Conservation (phyloP, 2,113 vertebrate genomes). For the Gymnocephalus cernua region DNA sequence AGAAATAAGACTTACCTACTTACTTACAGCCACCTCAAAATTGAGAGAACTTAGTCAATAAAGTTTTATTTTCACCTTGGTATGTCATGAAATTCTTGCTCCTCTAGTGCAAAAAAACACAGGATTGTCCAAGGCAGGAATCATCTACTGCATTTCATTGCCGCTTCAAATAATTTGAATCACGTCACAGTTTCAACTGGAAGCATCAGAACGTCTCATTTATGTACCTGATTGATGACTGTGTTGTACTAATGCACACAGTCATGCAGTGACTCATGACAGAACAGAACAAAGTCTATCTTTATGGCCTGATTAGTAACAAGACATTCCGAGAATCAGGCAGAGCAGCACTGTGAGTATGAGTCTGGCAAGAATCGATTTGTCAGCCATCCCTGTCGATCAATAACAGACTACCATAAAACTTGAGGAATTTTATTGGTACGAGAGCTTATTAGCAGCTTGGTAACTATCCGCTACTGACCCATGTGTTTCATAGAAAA, state of each 20-base stretch:
- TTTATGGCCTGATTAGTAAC: constrained; percentile 36
- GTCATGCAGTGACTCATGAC: constrained; percentile 54
- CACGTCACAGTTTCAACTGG: neutral
- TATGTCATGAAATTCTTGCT: too few relatives aligned
- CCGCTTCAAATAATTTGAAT: neutral
- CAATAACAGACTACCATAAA: neutral
- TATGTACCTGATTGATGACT: constrained; percentile 1
- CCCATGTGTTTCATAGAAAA: neutral
- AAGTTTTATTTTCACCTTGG: too few relatives aligned
- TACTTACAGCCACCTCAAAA: too few relatives aligned
- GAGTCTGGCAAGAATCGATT: constrained; percentile 11
- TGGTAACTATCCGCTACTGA: neutral
- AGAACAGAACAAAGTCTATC: neutral
- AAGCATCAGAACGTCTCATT: neutral
- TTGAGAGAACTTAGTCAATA: too few relatives aligned
- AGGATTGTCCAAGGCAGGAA: too few relatives aligned
- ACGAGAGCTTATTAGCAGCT: neutral
- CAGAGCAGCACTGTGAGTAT: neutral
- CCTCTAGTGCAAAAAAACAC: too few relatives aligned
- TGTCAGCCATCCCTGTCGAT: constrained; percentile 9
- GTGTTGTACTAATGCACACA: neutral
- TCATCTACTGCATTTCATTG: too few relatives aligned
- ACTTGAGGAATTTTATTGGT: neutral
- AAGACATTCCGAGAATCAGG: constrained; percentile 36
- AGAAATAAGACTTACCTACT: too few relatives aligned